Evolutionary conservation across 2,113 vertebrate species (phyloP).

Genomic region (Eretmochelys imbricata): DNA sequence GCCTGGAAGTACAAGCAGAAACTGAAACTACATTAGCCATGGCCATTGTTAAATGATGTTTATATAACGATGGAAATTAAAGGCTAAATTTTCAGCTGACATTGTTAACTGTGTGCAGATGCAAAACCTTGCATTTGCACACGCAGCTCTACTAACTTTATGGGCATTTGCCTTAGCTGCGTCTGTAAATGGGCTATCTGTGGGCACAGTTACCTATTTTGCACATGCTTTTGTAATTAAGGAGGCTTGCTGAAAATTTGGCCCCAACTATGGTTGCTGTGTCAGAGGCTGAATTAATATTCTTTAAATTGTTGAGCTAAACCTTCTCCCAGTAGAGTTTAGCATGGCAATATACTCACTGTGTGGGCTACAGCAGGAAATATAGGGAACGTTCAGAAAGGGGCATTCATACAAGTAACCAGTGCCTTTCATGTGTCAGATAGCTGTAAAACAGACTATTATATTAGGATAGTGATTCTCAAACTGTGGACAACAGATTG

Average conservation of each 20-base stretch:
- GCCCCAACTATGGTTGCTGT: fast-evolving
- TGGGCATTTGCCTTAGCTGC: background rate
- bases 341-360: too few species aligned
- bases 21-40: background rate
- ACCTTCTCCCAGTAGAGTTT: background rate
- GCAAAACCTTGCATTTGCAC: background rate
- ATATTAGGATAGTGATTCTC: background rate
- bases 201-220: background rate
- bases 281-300: background rate
- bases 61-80: background rate
- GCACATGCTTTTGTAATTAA: background rate
- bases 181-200: background rate
- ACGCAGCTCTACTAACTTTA: background rate
- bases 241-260: background rate
- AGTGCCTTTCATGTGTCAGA: background rate
- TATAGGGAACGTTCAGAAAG: background rate
- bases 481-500: fast-evolving
- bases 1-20: background rate
- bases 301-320: background rate
- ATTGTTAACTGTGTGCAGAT: background rate
- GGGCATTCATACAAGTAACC: background rate
- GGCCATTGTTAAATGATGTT: background rate
- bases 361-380: background rate
- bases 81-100: background rate
- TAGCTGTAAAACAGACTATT: background rate